Evolutionary conservation across 2,888 invertebrate genomes (phyloP), one percentile per base, ranked within the genome.

Genomic region (Hypomecis atomaria): DNA sequence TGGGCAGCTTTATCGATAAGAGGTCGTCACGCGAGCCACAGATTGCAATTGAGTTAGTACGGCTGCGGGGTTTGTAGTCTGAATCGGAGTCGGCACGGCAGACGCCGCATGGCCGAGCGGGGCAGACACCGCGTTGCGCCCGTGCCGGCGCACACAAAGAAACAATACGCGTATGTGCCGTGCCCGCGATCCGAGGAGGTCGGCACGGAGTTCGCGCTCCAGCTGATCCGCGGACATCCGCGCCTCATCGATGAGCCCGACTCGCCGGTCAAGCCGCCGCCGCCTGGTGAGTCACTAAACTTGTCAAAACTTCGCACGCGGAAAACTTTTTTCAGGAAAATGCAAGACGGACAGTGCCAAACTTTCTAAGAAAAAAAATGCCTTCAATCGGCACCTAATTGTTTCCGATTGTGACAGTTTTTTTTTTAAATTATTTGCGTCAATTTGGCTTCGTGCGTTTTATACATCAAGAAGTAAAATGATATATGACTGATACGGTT

Each of bases 21-120:
- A 70, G 70, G 71, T 73, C 74, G 77, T 73, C 75, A 74, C 70
- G 77, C 75, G 76, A 75, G 79, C 63, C 38, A 56, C 60, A 52
- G 58, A 40, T 34, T 23, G 43, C 9, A 44, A 49, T n/a, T n/a
- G 34, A 44, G 61, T 38, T 44, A 59, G 52, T 40, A 37, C 43
- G 55, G 37, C 59, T 79, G 83, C 81, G 82, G 82, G 79, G 77
- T 45, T 54, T 49, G 59, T 44, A 55, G 55, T 59, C 38, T 59
- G 23, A 47, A 54, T 45, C 50, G 45, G 10, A 56, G 62, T 23
- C 52, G 48, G 47, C 72, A 75, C 87, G 91, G 84, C 90, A 89
- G 86, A 88, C 86, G 91, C 88, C 90, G 92, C 83, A 92, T 92
- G 92, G 92, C 91, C 85, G 92, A 92, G 78, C 92, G 92, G 81